These are phyloP conservation scores for Stenotaenia linearis DNA, from an alignment of 2,888 invertebrate species.

Conservation along the genomic window DNA sequence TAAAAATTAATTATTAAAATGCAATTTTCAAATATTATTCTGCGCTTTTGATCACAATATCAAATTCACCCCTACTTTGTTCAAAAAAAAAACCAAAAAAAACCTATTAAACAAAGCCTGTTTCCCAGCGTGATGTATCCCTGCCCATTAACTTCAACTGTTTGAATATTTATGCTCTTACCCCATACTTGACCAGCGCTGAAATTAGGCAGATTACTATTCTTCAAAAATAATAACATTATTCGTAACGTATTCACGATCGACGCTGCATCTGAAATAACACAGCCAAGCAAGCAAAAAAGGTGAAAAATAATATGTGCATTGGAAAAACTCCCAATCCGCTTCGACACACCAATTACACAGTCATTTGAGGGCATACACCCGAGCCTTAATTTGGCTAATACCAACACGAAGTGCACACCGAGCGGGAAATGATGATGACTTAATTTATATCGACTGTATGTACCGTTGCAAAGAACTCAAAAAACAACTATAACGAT, in stretches of 20 bases:
- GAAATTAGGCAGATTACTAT: not conserved
- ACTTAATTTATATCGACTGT: constrained; percentile 15
- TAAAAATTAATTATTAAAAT: not conserved
- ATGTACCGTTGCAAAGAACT: not conserved
- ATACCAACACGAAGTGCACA: constrained; percentile 21
- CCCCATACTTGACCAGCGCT: not conserved
- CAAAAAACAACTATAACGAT: constrained; percentile 1
- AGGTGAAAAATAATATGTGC: constrained; percentile 7
- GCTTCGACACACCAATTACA: constrained; percentile 22
- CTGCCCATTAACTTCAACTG: not conserved
- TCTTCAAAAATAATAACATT: not conserved
- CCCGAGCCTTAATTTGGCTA: constrained; percentile 14
- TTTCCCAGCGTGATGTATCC: not conserved
- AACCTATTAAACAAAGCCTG: not conserved
- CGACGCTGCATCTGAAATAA: not conserved
- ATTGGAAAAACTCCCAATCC: constrained; percentile 15
- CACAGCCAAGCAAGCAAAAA: not conserved
- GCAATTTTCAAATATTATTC: not conserved
- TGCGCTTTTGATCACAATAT: not conserved
- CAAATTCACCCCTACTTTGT: not conserved
- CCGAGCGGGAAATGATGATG: constrained; percentile 21
- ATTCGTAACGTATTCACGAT: not conserved
- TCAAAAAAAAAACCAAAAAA: not conserved
- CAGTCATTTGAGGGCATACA: constrained; percentile 19
- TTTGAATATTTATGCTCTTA: not conserved